Percentiles rank a stretch among this genome's conserved stretches.
Conservation (phyloP, 2,113 vertebrate genomes). For the Cavia porcellus region DNA sequence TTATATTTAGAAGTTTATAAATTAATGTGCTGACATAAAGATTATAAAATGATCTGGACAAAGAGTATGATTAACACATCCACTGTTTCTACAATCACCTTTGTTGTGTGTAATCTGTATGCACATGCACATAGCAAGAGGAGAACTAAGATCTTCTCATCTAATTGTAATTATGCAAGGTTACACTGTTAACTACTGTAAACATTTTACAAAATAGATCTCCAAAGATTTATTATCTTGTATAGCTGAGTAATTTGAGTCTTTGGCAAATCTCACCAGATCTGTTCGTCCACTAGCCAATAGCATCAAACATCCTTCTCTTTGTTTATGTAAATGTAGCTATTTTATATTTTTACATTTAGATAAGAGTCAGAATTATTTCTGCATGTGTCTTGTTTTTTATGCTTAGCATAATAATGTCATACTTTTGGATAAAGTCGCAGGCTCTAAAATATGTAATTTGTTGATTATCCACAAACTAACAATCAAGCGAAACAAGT, state of each 20-base stretch:
- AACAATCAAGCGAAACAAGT: not conserved
- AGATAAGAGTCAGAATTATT: not conserved
- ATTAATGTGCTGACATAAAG: not conserved
- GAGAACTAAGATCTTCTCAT: not conserved
- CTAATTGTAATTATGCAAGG: not conserved
- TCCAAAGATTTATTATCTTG: not conserved
- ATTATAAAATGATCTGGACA: not conserved
- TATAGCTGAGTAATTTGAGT: not conserved
- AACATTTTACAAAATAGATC: not conserved
- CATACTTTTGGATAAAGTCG: not conserved
- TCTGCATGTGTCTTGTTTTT: not conserved
- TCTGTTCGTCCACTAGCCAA: not conserved
- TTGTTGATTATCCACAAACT: not conserved
- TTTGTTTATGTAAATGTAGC: not conserved
- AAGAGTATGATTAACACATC: not conserved
- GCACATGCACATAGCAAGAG: not conserved
- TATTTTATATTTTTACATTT: not conserved
- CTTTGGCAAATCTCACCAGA: not conserved
- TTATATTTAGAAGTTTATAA: not conserved
- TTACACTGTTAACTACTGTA: not conserved
- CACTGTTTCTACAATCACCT: accelerated
- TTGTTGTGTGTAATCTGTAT: not conserved
- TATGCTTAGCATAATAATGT: not conserved
- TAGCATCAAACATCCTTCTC: not conserved
- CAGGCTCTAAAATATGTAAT: not conserved